Base-by-base conservation (phyloP, 2,797 vertebrate genomes). In the Bradypodion ventrale region DNA sequence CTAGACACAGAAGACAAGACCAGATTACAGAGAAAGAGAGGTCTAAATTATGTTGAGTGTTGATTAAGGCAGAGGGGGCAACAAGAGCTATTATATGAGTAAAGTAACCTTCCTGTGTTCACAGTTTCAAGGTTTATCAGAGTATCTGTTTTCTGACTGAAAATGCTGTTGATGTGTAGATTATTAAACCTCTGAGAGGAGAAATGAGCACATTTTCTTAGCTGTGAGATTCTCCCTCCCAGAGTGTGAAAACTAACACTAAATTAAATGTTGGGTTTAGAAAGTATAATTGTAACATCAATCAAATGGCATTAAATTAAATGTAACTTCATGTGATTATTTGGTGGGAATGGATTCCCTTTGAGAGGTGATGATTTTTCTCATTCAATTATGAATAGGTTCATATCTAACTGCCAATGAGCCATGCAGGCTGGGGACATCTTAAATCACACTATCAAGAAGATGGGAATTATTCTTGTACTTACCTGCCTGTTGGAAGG, bases 401-500 rank as follows among this genome's bases (percentile, higher is more conserved):
- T 37, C 42, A 27, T 21, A 23, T n/a, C n/a, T 19, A 15, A 1
- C 29, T 76, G 9, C 52, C 66, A 44, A 66, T 3, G 72, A 85
- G 75, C 13, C 62, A 65, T 0, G 19, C n/a, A 25, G 42, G 6
- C 40, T 66, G 10, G 75, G 1, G 8, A 74, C 29, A 1, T 2
- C 25, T 44, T 13, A 37, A 78, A 86, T 21, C 21, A 72, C 16
- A 49, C 16, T 12, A 62, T 59, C 12, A 19, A 15, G n/a, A 87
- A 15, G 60, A 90, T 86, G 5, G 1, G 79, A 83, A 46, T 63
- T 15, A 15, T 9, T 32, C 15, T 21, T 59, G 16, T 27, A 94
- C 97, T 96, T 93, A 99, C 98, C 97, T 97, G 97, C 95, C 97
- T 97, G 94, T 95, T 96, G 89, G 97, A 87, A 59, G 97, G 88